Percentiles rank a stretch among this genome's conserved stretches.
Conservation (phyloP, 2,113 vertebrate species). For the Syngnathus scovelli region DNA sequence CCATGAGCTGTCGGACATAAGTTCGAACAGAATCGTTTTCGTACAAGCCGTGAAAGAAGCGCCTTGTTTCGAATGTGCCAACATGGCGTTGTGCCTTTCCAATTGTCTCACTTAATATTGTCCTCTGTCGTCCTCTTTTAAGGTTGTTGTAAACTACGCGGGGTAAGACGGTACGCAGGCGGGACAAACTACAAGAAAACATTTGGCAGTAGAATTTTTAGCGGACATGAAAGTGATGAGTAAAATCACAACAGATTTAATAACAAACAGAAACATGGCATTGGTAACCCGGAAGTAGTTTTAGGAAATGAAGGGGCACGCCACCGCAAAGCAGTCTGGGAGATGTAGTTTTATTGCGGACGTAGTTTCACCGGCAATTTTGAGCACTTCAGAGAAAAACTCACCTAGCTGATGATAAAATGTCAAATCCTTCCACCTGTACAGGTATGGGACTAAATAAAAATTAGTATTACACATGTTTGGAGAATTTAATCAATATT, state of each 20-base stretch:
- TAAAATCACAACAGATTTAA: neutral
- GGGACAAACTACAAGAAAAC: conserved; percentile 14
- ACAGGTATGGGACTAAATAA: neutral
- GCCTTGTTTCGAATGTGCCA: neutral
- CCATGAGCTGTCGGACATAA: conserved; percentile 43
- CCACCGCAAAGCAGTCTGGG: conserved; percentile 22
- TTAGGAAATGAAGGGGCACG: neutral
- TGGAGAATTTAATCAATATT: neutral
- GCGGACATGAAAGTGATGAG: neutral
- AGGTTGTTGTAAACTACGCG: conserved; percentile 8
- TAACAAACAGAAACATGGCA: neutral
- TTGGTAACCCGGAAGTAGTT: conserved; percentile 18
- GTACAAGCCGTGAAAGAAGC: conserved; percentile 43
- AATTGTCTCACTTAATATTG: neutral
- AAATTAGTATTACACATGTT: neutral
- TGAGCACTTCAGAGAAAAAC: neutral
- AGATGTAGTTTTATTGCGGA: conserved; percentile 28
- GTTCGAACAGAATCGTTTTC: conserved; percentile 35
- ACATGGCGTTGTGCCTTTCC: neutral
- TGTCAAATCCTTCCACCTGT: conserved; percentile 9
- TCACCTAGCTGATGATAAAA: conserved; percentile 5
- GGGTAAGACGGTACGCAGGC: conserved; percentile 20
- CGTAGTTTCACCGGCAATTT: neutral
- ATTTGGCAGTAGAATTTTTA: conserved; percentile 18
- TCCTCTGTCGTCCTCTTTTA: conserved; percentile 26